These are phyloP conservation scores for Probaryconus sp. DNA, from an alignment of 1,140 invertebrate genomes.

Conservation along the genomic window DNA sequence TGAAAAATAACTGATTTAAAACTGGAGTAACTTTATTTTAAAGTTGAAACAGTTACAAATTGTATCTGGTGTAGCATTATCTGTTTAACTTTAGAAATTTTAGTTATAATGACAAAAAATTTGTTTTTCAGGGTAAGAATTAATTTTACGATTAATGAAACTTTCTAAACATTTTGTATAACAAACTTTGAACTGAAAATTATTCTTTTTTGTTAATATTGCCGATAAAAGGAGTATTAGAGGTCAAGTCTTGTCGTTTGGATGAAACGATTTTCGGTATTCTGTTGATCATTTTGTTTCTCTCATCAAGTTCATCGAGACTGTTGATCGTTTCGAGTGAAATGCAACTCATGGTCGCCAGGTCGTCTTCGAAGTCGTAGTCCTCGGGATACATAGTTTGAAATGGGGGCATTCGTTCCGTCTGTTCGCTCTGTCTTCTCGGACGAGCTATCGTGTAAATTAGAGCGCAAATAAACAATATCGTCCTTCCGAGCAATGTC, in stretches of 20 bases:
- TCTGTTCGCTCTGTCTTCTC: conserved; percentile 4
- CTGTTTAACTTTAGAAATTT: too few species aligned
- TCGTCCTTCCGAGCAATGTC: conserved; percentile 61
- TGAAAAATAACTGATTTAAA: too few species aligned
- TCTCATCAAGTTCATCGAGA: conserved; percentile 12
- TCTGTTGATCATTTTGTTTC: background rate
- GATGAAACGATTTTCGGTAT: background rate
- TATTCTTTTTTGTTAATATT: too few species aligned
- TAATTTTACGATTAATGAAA: too few species aligned
- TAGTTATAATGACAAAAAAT: too few species aligned
- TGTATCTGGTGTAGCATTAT: too few species aligned
- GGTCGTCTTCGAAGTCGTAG: conserved; percentile 63
- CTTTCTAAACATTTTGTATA: too few species aligned
- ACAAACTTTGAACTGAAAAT: too few species aligned
- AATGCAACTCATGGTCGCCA: conserved; percentile 54
- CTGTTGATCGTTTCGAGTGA: conserved; percentile 64
- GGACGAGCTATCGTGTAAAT: conserved; percentile 61
- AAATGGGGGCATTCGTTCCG: conserved; percentile 31
- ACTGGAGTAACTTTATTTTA: too few species aligned
- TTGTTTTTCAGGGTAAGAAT: too few species aligned
- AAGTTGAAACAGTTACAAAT: too few species aligned
- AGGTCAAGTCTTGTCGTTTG: background rate
- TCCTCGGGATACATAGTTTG: conserved; percentile 68
- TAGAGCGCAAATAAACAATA: conserved; percentile 63
- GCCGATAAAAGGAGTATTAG: too few species aligned